phyloP scores from a whole-genome alignment of 2,888 invertebrate species.

The Drepanosiphum platanoidis region DNA sequence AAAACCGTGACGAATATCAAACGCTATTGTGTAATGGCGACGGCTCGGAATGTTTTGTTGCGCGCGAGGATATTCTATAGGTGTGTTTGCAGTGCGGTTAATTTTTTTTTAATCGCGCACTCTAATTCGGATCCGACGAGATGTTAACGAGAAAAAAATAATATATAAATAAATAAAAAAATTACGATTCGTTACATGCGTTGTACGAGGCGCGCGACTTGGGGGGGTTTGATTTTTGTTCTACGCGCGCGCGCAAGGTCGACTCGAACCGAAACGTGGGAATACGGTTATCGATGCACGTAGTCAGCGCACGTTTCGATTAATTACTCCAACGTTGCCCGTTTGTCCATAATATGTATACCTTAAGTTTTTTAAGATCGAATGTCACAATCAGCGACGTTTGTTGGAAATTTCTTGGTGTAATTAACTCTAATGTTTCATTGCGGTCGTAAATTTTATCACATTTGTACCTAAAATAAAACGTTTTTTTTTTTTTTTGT shows the following conservation, averaged over 20 bases:
- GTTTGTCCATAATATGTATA: background rate
- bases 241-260: conserved; percentile 18
- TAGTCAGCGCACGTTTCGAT: background rate
- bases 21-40: conserved; percentile 42
- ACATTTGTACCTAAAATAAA: no score
- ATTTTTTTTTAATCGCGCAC: conserved; percentile 51
- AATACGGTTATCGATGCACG: background rate
- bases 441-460: no score
- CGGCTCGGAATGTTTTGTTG: conserved; percentile 24
- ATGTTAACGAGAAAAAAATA: no score
- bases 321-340: background rate
- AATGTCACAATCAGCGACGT: background rate
- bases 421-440: no score
- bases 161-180: no score
- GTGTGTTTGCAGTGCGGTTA: conserved; percentile 43
- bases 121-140: conserved; percentile 46
- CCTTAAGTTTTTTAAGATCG: background rate
- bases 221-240: conserved; percentile 4
- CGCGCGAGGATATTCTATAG: conserved; percentile 7
- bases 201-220: background rate
- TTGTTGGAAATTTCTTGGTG: background rate
- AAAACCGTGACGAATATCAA: conserved; percentile 44
- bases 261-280: conserved; percentile 7
- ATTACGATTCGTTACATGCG: conserved; percentile 30
- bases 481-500: no score